Conservation (phyloP, 2,113 vertebrate genomes). For the Siphamia tubifer region DNA sequence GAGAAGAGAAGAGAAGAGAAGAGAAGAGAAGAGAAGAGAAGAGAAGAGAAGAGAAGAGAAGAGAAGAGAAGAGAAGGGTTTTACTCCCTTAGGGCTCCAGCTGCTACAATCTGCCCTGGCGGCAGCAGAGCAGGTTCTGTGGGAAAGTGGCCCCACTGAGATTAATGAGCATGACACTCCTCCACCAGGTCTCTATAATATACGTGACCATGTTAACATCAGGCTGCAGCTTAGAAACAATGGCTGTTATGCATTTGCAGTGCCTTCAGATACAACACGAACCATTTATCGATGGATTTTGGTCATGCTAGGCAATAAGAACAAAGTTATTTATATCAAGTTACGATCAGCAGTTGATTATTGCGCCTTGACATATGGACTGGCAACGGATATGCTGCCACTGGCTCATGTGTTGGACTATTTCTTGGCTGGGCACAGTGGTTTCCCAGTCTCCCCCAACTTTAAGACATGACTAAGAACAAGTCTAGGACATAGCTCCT, state of each 20-base stretch:
- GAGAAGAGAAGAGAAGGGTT: constrained; percentile 2
- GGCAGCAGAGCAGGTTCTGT: constrained; percentile 33
- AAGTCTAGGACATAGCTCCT: no score
- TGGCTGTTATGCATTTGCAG: constrained; percentile 5
- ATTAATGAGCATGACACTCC: constrained; percentile 60
- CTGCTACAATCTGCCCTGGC: constrained; percentile 45
- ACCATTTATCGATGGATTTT: no score
- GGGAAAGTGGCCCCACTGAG: constrained; percentile 59
- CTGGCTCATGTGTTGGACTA: no score
- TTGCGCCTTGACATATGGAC: neutral
- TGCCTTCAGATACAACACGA: no score
- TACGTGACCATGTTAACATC: constrained; percentile 45
- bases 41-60: neutral
- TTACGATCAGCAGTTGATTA: neutral
- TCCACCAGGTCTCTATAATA: constrained; percentile 35
- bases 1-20: neutral
- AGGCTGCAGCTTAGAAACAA: constrained; percentile 20
- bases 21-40: neutral
- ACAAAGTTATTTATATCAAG: neutral
- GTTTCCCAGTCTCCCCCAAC: no score
- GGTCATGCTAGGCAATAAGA: no score
- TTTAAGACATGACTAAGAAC: no score
- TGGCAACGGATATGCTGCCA: no score
- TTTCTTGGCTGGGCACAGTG: no score
- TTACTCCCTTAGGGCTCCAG: constrained; percentile 38